Conservation (phyloP, 1,140 invertebrate genomes). For the fruit fly (Drosophila melanogaster) region Release_6_plus_ISO1_MT NC_004354.4:10828001-10828500, state of each 20-base stretch:
- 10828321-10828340: constrained; percentile 9
- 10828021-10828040: too few species aligned
- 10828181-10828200: constrained; percentile 9
- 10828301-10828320: constrained; percentile 15
- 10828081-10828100: constrained; percentile 55
- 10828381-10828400: constrained; percentile 27
- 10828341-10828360: constrained; percentile 5
- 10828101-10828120: constrained; percentile 1
- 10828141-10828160: constrained; percentile 48
- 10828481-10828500: neutral
- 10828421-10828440: neutral
- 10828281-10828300: constrained; percentile 4
- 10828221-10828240: neutral
- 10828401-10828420: constrained; percentile 11
- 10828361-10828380: neutral
- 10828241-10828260: neutral
- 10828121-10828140: neutral
- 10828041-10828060: neutral
- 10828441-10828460: neutral
- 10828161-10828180: constrained; percentile 8
- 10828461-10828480: neutral
- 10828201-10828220: neutral
- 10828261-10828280: constrained; percentile 1
- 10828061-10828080: constrained; percentile 43
- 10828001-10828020: neutral